phyloP scores from a whole-genome alignment of 2,888 invertebrate species.

The Oasisia sp. region DNA sequence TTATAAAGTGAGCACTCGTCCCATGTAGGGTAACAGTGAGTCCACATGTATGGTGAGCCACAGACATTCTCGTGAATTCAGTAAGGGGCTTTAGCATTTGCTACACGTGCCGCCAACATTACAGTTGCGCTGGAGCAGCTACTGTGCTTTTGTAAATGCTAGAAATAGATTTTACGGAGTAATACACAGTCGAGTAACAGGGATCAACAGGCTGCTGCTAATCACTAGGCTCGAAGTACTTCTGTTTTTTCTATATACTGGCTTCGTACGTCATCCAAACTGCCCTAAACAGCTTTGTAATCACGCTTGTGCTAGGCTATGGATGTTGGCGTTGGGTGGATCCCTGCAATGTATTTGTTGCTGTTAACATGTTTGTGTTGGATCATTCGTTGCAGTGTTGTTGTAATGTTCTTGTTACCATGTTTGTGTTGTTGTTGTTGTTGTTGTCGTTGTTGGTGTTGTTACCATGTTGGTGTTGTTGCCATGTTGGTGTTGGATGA shows the following conservation, averaged over 20 bases:
- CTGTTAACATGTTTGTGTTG: neutral
- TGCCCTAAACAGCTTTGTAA: neutral
- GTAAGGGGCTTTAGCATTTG: neutral
- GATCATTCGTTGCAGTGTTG: neutral
- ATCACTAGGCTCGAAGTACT: neutral
- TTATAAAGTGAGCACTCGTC: neutral
- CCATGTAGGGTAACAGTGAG: neutral
- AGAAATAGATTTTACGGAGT: neutral
- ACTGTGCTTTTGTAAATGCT: neutral
- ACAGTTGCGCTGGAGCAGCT: neutral
- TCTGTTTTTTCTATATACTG: neutral
- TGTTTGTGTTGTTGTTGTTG: neutral
- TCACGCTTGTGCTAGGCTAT: neutral
- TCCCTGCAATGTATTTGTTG: neutral
- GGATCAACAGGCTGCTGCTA: neutral
- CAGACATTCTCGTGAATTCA: neutral
- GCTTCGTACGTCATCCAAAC: neutral
- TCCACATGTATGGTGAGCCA: neutral
- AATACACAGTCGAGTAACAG: neutral
- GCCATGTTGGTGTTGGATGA: neutral
- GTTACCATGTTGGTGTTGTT: neutral
- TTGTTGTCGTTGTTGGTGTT: neutral
- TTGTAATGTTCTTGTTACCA: neutral
- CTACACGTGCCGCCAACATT: neutral
- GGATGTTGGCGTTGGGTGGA: neutral